Evolutionary conservation across 1,140 invertebrate genomes (phyloP), one percentile per base, ranked within the genome.

Genomic region (Bombus waltoni): DNA sequence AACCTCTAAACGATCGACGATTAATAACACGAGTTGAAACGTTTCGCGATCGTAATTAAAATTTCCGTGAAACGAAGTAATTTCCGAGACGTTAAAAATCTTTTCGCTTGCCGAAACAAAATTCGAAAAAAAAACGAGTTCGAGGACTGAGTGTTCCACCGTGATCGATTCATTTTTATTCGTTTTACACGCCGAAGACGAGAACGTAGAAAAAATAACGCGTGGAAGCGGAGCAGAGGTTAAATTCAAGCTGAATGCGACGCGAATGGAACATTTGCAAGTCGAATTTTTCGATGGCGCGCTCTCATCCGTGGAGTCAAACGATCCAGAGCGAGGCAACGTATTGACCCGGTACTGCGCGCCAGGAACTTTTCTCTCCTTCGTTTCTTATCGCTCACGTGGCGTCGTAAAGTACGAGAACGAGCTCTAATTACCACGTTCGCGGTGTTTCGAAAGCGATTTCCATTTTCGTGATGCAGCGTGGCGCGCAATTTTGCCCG

Each of bases 401-500:
- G 85, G 44, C 75, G 87, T 81, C 86, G 89, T 89, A 90, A 89
- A 90, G 85, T 87, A 83, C 66, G 73, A 11, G 74, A 83, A 86
- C 75, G 79, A 79, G 89, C 86, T 85, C 86, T 91, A 91, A 91
- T 91, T 91, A 71, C 73, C 79, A 62, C 79, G 84, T 72, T 53
- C 77, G 57, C 53, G 86, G 75, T 86, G 71, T 91, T 90, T 81
- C 87, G 86, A 90, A 90, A 91, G 75, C 86, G 78, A 90, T 88
- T 85, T 83, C 84, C 87, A 89, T 89, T 91, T 89, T 89, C 82
- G 88, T 88, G 86, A 91, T 91, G 13, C 87, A n/a, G 35, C 42
- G 22, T 32, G 47, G 47, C 78, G 47, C 70, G 38, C 25, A 65
- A 74, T 76, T 40, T 59, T 11, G 70, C 74, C 38, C 47, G 47